Evolutionary conservation across 2,888 invertebrate genomes (phyloP).

Genomic region (Cecidostiba fungosa): DNA sequence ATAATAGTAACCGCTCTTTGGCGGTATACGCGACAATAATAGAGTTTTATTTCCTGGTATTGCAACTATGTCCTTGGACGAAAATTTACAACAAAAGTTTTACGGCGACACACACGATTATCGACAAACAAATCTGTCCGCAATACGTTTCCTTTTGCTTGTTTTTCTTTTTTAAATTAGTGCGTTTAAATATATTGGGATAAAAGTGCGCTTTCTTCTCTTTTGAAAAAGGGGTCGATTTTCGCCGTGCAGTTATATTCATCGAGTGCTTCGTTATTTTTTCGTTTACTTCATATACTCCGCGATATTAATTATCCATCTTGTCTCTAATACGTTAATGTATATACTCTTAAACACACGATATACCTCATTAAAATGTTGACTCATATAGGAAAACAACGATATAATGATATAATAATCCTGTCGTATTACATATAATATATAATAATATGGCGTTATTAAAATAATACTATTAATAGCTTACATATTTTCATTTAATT

Average conservation of each 20-base stretch:
- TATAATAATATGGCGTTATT: constrained; percentile 42
- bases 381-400: constrained; percentile 39
- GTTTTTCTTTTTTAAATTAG: background rate
- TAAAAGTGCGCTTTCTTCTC: background rate
- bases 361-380: constrained; percentile 29
- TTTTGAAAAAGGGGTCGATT: constrained; percentile 38
- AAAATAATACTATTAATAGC: constrained; percentile 46
- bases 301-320: background rate
- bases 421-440: background rate
- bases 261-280: background rate
- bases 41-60: constrained; percentile 10
- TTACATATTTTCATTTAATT: constrained; percentile 12
- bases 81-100: constrained; percentile 31
- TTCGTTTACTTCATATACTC: background rate
- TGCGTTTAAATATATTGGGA: background rate
- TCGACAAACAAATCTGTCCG: background rate
- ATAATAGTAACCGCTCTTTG: background rate
- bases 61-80: background rate
- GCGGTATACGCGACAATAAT: background rate
- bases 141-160: background rate
- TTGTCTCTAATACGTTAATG: background rate
- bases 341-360: constrained; percentile 7
- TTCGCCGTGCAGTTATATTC: constrained; percentile 29
- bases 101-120: background rate
- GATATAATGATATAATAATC: too few relatives aligned